These are phyloP conservation scores for Genyomyrus donnyi DNA, from an alignment of 2,113 vertebrate genomes.

Conservation along the genomic window DNA sequence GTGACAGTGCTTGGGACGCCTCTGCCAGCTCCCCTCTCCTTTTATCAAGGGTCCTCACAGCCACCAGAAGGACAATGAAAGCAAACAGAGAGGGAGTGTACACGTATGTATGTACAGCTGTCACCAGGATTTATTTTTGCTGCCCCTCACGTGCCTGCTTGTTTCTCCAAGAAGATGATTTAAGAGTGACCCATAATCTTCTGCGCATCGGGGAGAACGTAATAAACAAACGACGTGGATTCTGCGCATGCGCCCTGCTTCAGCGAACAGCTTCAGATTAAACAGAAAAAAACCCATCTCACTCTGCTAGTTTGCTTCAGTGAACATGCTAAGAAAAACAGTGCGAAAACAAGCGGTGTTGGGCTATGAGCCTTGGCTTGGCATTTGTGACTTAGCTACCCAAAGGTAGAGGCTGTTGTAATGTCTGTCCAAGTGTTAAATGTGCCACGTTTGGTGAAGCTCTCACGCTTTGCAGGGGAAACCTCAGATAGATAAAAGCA, in stretches of 20 bases:
- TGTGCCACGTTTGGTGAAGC: background rate
- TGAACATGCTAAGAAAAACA: background rate
- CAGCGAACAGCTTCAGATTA: background rate
- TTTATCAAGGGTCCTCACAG: constrained; percentile 8
- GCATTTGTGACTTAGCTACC: background rate
- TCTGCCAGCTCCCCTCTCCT: background rate
- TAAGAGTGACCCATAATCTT: background rate
- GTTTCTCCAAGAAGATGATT: constrained; percentile 17
- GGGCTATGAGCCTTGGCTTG: background rate
- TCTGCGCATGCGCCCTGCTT: background rate
- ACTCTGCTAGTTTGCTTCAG: background rate
- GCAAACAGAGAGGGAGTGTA: background rate
- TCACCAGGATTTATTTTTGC: constrained; percentile 10
- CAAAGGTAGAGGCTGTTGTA: background rate
- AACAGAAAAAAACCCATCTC: background rate
- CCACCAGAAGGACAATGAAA: constrained; percentile 3
- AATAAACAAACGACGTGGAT: background rate
- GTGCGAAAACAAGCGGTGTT: background rate
- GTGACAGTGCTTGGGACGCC: background rate
- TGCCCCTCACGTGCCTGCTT: background rate
- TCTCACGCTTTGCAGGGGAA: background rate
- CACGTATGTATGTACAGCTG: constrained; percentile 13
- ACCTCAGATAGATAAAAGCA: background rate
- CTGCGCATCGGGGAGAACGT: background rate
- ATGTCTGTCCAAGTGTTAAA: background rate